Conservation (phyloP, 35 echinoderm and acorn worm genomes). For the Apostichopus californicus region DNA sequence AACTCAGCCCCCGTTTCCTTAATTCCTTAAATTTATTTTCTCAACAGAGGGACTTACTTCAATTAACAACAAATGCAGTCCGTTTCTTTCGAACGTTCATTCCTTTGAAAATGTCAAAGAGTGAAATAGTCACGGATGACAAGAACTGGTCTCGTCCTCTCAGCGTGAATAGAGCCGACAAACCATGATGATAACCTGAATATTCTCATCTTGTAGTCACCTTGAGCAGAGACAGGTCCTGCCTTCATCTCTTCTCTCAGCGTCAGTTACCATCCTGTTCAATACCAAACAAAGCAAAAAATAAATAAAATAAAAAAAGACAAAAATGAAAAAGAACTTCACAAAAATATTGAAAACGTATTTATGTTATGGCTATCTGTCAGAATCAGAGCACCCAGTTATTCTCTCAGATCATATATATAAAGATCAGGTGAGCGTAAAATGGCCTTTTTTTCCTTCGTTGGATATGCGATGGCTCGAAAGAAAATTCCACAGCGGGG, state of each 20-base stretch:
- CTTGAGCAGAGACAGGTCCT: too few relatives aligned
- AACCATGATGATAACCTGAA: too few relatives aligned
- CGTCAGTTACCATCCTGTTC: not conserved
- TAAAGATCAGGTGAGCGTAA: slow-evolving; percentile 4
- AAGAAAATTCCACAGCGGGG: slow-evolving; percentile 9
- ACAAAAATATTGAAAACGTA: not conserved
- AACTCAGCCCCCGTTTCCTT: too few relatives aligned
- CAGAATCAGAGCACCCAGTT: not conserved
- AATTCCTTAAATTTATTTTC: too few relatives aligned
- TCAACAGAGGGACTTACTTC: too few relatives aligned
- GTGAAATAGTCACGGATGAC: not conserved
- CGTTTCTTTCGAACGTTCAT: not conserved
- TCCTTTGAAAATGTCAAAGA: slow-evolving; percentile 1
- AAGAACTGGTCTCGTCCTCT: too few relatives aligned
- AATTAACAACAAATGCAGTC: too few relatives aligned
- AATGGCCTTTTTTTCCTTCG: not conserved
- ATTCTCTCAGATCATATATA: not conserved
- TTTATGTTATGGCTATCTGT: not conserved
- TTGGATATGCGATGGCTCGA: not conserved
- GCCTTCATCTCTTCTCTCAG: not conserved
- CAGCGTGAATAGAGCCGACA: too few relatives aligned
- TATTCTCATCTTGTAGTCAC: too few relatives aligned
- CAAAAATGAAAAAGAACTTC: not conserved
- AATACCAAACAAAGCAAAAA: too few relatives aligned
- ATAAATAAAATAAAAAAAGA: not conserved